A percentile compares a stretch with the other conserved stretches of the same genome.
phyloP scores from a whole-genome alignment of 2,113 vertebrate species.

The Chitala chitala region DNA sequence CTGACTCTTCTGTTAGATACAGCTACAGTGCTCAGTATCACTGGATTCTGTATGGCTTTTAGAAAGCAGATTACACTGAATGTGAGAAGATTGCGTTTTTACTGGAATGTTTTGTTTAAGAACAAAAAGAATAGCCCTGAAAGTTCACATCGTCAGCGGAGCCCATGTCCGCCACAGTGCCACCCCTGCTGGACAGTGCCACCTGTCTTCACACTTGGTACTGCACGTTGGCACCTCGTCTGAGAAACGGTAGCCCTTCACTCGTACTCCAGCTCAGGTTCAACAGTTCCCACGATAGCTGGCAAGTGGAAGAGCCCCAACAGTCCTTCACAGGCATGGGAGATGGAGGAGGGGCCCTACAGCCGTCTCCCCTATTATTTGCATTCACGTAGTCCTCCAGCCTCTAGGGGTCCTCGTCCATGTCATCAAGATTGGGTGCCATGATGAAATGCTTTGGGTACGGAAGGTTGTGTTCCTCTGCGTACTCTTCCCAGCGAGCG shows the following conservation, averaged over 20 bases:
- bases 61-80: constrained; percentile 7
- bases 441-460: constrained; percentile 96
- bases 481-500: constrained; percentile 89
- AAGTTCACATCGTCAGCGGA: constrained; percentile 30
- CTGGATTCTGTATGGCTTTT: constrained; percentile 18
- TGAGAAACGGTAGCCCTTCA: not conserved
- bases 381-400: not conserved
- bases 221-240: constrained; percentile 25
- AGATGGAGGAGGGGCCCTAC: constrained; percentile 26
- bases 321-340: constrained; percentile 30
- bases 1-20: not conserved
- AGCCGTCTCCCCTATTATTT: constrained; percentile 22
- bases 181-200: not conserved
- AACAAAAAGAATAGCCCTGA: constrained; percentile 13
- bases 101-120: constrained; percentile 20
- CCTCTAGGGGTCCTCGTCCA: constrained; percentile 92
- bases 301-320: constrained; percentile 39
- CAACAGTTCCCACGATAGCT: constrained; percentile 40
- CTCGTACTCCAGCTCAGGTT: not conserved
- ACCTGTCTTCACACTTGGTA: constrained; percentile 25
- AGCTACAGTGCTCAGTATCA: not conserved
- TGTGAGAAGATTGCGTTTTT: not conserved
- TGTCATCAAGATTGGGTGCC: constrained; percentile 93
- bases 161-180: constrained; percentile 30
- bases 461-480: constrained; percentile 75